Evolutionary conservation across 2,888 invertebrate genomes (phyloP).

Genomic region (Trachelus iudaicus): DNA sequence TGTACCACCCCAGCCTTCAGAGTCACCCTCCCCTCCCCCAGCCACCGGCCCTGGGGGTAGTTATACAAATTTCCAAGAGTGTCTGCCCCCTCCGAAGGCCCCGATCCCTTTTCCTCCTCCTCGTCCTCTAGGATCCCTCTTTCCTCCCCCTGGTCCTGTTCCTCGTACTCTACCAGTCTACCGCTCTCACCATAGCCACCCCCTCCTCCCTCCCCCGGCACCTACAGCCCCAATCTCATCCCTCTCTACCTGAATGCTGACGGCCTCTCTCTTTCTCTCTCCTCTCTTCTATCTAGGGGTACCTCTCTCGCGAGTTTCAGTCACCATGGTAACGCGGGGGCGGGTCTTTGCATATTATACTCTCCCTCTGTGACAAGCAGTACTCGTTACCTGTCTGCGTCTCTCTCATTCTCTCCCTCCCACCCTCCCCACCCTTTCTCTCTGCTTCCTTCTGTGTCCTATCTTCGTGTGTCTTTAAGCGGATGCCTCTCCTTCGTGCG

Average conservation of each 20-base stretch:
- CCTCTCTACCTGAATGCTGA: constrained; percentile 11
- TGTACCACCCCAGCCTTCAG: constrained; percentile 42
- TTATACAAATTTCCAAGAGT: constrained; percentile 66
- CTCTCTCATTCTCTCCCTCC: neutral
- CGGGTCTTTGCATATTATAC: constrained; percentile 65
- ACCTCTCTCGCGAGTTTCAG: constrained; percentile 51
- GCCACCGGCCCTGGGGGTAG: constrained; percentile 59
- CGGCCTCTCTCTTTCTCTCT: constrained; percentile 12
- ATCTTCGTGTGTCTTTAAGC: constrained; percentile 57
- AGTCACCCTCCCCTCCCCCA: constrained; percentile 30
- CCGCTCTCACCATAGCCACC: no score
- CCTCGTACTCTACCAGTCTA: constrained; percentile 25
- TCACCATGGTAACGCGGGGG: constrained; percentile 61
- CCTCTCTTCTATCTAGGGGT: constrained; percentile 42
- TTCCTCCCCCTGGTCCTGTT: constrained; percentile 12
- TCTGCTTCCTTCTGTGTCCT: constrained; percentile 18
- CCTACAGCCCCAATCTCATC: constrained; percentile 24
- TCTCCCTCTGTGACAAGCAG: constrained; percentile 60
- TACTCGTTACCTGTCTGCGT: constrained; percentile 11
- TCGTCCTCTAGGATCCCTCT: constrained; percentile 15
- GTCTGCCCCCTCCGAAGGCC: constrained; percentile 47
- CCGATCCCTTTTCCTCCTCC: constrained; percentile 23
- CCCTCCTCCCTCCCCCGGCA: no score
- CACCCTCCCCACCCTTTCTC: no score
- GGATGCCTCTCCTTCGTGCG: constrained; percentile 47